Conservation (phyloP, 2,113 vertebrate genomes). For the Steatornis caripensis region DNA sequence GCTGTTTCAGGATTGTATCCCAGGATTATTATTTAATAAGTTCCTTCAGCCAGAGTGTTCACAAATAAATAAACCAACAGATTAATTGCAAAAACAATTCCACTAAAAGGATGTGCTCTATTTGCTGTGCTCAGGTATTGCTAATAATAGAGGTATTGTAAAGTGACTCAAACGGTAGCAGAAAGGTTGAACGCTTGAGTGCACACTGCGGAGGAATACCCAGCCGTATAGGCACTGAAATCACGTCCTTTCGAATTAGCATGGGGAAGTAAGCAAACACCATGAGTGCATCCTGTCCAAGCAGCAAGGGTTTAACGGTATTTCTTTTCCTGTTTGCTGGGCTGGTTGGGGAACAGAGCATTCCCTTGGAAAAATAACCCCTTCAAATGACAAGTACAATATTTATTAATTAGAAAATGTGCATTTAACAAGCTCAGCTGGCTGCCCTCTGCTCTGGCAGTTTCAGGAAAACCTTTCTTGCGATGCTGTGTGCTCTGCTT, state of each 20-base stretch:
- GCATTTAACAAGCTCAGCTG: neutral
- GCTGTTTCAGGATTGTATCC: neutral
- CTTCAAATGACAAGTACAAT: neutral
- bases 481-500: neutral
- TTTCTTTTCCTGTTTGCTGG: neutral
- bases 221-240: neutral
- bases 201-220: neutral
- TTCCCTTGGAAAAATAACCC: neutral
- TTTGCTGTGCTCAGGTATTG: neutral
- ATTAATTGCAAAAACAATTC: neutral
- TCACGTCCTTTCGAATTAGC: neutral
- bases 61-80: constrained; percentile 7
- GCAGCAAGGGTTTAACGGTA: neutral
- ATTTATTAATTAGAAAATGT: neutral
- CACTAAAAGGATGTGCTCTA: neutral
- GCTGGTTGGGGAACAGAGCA: neutral
- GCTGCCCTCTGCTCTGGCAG: neutral
- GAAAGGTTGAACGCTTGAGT: neutral
- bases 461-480: neutral
- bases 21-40: neutral
- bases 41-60: neutral
- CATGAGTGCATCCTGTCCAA: neutral
- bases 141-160: neutral
- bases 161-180: neutral
- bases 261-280: neutral